Base-by-base conservation (phyloP, 2,888 invertebrate species). In the Metallyticus violacea region DNA sequence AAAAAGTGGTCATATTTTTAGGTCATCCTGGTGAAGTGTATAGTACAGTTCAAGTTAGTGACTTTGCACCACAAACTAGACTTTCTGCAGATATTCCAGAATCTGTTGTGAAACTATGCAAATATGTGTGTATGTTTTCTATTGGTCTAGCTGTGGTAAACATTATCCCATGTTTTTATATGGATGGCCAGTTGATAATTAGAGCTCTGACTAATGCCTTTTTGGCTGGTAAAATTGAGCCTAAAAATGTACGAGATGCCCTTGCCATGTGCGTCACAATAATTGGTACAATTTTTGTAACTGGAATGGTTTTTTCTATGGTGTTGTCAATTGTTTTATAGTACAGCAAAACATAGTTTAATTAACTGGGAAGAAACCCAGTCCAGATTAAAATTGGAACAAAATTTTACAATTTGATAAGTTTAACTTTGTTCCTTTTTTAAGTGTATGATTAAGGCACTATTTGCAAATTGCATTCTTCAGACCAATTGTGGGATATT, bases 131-230 rank as follows among this genome's bases (percentile, higher is more conserved):
- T 88, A 95, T 96, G 89, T 97, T 97, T 92, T 99, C 99, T 22
- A 94, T 97, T 89, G 99, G 99, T 0, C 93, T 99, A 90, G 98
- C 96, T 9, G 93, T 99, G 88, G 92, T 99, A 30, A 99, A 99
- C 93, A 95, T 98, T 7, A 94, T 99, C 87, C 99, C 99, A 0
- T 98, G 98, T 91, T 96, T 97, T 91, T 97, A 96, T 88, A 95
- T 98, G 90, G 99, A 99, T 92, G 99, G 99, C 0, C 97, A 99
- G 90, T 96, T 97, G 91, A 98, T 99, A 89, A 94, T 96, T 81
- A 94, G 94, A 90, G 94, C 94, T 88, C 91, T 97, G 84, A 94
- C 95, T 88, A 94, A 95, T 91, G 92, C 94, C 89, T 91, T 95
- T 88, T 91, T 94, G 86, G 91, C 92, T 80, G 91, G 92, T 30